Conservation (phyloP, 2,888 invertebrate genomes). For the Rapana venosa region DNA sequence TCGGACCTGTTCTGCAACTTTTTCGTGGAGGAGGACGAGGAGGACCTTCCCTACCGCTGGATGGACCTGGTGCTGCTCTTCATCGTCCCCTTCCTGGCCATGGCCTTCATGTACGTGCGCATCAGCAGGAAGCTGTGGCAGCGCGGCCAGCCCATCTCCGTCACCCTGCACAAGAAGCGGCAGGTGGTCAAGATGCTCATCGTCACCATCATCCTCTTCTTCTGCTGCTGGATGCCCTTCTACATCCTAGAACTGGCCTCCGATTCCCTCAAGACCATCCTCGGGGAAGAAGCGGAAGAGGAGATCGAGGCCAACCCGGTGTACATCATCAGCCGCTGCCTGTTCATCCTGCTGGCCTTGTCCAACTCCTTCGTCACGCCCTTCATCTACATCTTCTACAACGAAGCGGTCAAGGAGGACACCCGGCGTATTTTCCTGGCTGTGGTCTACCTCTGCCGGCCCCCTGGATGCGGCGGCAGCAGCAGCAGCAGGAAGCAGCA, state of each 20-base stretch:
- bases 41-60: slow-evolving; percentile 25
- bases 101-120: slow-evolving; percentile 23
- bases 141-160: not conserved
- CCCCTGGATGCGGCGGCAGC: no score
- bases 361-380: slow-evolving; percentile 26
- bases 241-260: slow-evolving; percentile 25
- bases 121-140: slow-evolving; percentile 9
- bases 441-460: no score
- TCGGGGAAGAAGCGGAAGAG: not conserved
- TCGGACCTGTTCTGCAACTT: slow-evolving; percentile 25
- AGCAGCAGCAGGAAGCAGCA: no score
- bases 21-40: slow-evolving; percentile 25
- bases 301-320: not conserved
- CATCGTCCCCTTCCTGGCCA: not conserved
- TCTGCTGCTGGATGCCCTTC: slow-evolving; percentile 37
- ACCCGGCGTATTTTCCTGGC: not conserved
- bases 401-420: not conserved
- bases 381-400: not conserved
- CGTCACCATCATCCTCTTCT: slow-evolving; percentile 33
- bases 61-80: slow-evolving; percentile 36
- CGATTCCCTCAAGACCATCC: not conserved
- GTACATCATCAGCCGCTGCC: not conserved
- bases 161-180: not conserved
- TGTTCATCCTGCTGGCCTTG: slow-evolving; percentile 17
- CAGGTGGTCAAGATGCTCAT: slow-evolving; percentile 27